Percentiles rank a stretch among this genome's conserved stretches.
phyloP scores from a whole-genome alignment of 2,888 invertebrate species.

The Drosophila setosimentum region DNA sequence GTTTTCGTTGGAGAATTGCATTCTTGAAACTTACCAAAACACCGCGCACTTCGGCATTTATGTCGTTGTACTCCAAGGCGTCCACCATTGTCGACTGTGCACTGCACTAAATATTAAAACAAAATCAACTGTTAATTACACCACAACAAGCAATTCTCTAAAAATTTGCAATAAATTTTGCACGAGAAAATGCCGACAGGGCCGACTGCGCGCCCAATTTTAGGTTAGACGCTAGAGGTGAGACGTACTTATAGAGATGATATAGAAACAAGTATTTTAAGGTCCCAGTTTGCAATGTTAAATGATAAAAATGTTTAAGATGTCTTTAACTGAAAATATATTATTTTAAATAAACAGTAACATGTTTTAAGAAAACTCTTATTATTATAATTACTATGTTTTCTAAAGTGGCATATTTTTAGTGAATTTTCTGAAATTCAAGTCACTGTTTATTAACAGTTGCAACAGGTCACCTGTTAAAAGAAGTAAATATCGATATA shows the following conservation, averaged over 20 bases:
- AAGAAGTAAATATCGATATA: slow-evolving; percentile 25
- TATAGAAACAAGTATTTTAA: slow-evolving; percentile 21
- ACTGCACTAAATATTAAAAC: slow-evolving; percentile 22
- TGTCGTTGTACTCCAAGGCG: slow-evolving; percentile 94
- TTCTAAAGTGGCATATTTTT: not conserved
- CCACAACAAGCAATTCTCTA: slow-evolving; percentile 13
- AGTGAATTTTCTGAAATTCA: not conserved
- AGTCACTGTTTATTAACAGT: not conserved
- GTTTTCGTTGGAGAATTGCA: slow-evolving; percentile 16
- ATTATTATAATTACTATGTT: not conserved
- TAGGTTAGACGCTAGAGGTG: slow-evolving; percentile 68
- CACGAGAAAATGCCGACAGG: slow-evolving; percentile 48
- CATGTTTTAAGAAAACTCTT: not conserved
- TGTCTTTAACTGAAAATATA: no score
- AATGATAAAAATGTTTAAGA: not conserved
- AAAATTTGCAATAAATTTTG: slow-evolving; percentile 22
- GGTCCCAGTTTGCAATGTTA: slow-evolving; percentile 10
- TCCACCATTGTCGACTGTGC: slow-evolving; percentile 87
- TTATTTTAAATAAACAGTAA: not conserved
- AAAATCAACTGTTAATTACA: slow-evolving; percentile 40
- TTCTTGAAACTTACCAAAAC: slow-evolving; percentile 89
- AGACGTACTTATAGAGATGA: not conserved
- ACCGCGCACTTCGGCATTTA: slow-evolving; percentile 93
- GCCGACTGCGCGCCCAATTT: slow-evolving; percentile 69
- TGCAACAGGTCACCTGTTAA: not conserved